These are phyloP conservation scores for Dryococelus australis DNA, from an alignment of 2,888 invertebrate species.

Conservation along the genomic window DNA sequence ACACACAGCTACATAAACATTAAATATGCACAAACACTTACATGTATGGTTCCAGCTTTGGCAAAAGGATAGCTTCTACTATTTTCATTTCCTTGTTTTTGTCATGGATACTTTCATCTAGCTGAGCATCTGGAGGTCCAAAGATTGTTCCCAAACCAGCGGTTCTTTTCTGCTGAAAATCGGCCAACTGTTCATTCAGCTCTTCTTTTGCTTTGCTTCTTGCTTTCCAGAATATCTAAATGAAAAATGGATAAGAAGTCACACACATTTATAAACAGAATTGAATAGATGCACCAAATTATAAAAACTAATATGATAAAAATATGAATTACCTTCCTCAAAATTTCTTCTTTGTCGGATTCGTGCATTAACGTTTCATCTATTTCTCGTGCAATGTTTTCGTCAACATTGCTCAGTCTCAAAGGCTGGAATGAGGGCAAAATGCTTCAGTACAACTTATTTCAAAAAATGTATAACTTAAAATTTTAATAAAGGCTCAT, in stretches of 20 bases:
- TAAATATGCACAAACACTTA: constrained; percentile 56
- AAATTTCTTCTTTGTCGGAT: constrained; percentile 84
- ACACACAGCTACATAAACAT: too few species aligned
- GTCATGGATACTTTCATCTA: constrained; percentile 82
- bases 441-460: constrained; percentile 13
- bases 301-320: neutral
- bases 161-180: constrained; percentile 88
- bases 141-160: constrained; percentile 90
- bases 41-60: constrained; percentile 74
- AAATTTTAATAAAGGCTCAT: constrained; percentile 21
- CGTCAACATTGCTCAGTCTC: constrained; percentile 80
- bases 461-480: constrained; percentile 44
- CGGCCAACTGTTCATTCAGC: constrained; percentile 78
- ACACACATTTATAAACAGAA: neutral
- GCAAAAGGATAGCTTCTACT: constrained; percentile 75
- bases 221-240: constrained; percentile 83
- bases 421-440: constrained; percentile 69
- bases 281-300: neutral
- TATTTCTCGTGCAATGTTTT: constrained; percentile 87
- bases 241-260: constrained; percentile 37
- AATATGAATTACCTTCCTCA: constrained; percentile 71
- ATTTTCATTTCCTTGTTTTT: constrained; percentile 77
- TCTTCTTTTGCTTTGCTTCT: constrained; percentile 84
- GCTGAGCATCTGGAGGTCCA: constrained; percentile 82
- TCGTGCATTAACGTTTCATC: constrained; percentile 85